These are phyloP conservation scores for Araneus ventricosus DNA, from an alignment of 1,140 invertebrate species.

Conservation along the genomic window DNA sequence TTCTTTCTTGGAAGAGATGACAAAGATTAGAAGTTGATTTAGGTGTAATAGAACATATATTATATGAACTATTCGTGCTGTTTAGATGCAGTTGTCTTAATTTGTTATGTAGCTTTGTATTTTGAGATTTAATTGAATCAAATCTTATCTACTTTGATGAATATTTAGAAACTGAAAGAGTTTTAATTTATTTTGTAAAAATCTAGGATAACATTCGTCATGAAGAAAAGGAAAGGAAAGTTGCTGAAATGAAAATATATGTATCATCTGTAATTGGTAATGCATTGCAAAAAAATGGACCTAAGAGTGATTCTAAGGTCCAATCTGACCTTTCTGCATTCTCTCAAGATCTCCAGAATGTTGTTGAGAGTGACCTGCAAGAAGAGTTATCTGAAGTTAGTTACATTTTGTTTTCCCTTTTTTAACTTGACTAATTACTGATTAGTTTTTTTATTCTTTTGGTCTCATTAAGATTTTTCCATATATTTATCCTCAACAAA, in stretches of 20 bases:
- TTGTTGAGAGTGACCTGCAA: constrained; percentile 18
- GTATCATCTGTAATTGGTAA: constrained; percentile 36
- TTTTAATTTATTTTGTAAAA: background rate
- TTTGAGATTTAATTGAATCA: too few species aligned
- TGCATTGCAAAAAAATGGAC: constrained; percentile 37
- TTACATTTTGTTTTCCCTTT: background rate
- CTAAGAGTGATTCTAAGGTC: constrained; percentile 55
- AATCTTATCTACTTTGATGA: too few species aligned
- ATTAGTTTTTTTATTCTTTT: too few species aligned
- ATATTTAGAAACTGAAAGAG: background rate
- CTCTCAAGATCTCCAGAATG: constrained; percentile 44
- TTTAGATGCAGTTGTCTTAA: too few species aligned
- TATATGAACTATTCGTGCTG: too few species aligned
- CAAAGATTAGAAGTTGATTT: too few species aligned
- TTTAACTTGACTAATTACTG: background rate
- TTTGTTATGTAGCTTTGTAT: too few species aligned
- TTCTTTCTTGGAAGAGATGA: too few species aligned
- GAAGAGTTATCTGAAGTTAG: constrained; percentile 38
- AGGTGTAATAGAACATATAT: too few species aligned
- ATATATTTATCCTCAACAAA: too few species aligned
- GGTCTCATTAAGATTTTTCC: too few species aligned
- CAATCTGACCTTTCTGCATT: constrained; percentile 50
- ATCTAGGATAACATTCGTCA: constrained; percentile 39
- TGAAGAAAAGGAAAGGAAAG: constrained; percentile 46
- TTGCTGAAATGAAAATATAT: constrained; percentile 46